phyloP scores from a whole-genome alignment of 2,113 vertebrate species.

The Chroicocephalus ridibundus region DNA sequence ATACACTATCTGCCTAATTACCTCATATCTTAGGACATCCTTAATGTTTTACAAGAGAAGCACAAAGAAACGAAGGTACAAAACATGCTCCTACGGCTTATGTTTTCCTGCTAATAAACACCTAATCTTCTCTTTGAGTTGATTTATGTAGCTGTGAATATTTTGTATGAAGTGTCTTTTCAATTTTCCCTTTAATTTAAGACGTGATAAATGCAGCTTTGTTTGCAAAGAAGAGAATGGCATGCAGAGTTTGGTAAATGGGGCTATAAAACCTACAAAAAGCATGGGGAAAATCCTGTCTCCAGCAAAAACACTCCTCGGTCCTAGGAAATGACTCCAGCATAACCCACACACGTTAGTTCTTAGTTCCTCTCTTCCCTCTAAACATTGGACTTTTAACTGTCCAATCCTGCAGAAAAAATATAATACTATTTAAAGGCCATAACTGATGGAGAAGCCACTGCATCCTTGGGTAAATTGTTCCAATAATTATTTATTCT shows the following conservation, averaged over 20 bases:
- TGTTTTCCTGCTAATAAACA: constrained; percentile 46
- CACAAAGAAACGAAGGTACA: constrained; percentile 28
- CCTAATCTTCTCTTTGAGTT: background rate
- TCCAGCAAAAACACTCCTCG: background rate
- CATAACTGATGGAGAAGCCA: background rate
- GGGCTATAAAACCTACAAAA: background rate
- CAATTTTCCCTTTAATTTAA: constrained; percentile 53
- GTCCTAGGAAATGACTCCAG: background rate
- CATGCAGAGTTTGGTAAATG: background rate
- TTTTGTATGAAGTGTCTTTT: constrained; percentile 29
- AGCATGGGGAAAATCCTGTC: background rate
- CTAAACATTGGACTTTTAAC: background rate
- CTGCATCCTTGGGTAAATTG: background rate
- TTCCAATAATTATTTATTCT: background rate
- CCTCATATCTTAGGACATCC: constrained; percentile 12
- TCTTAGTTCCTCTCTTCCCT: background rate
- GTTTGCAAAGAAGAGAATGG: background rate
- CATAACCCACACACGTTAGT: background rate
- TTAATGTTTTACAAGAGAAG: constrained; percentile 36
- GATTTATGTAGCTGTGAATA: constrained; percentile 36
- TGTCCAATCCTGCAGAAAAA: background rate
- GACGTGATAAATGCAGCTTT: constrained; percentile 12
- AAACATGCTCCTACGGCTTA: background rate
- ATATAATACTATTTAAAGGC: background rate
- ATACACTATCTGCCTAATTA: constrained; percentile 48